Percentiles rank a stretch among this genome's conserved stretches.
Conservation (phyloP, 2,113 vertebrate species). For the Pongo abelii region DNA sequence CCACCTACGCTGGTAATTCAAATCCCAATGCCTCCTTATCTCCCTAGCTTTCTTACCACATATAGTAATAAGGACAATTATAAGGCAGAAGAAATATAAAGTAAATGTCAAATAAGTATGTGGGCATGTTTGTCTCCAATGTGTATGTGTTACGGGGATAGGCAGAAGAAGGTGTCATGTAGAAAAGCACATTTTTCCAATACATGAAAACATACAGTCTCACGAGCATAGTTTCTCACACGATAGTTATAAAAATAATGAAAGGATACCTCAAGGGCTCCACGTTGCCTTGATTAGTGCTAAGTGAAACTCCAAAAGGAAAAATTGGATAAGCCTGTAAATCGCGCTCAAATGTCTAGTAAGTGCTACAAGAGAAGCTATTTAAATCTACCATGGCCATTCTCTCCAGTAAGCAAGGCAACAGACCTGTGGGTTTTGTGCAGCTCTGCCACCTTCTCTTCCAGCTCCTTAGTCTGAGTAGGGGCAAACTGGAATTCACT, state of each 20-base stretch:
- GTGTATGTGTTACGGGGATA: background rate
- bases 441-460: constrained; percentile 96
- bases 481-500: constrained; percentile 93
- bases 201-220: background rate
- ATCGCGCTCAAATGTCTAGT: background rate
- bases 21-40: background rate
- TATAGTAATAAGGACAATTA: background rate
- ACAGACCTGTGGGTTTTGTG: constrained; percentile 95
- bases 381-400: accelerated
- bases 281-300: background rate
- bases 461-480: constrained; percentile 95
- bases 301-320: background rate
- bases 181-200: background rate
- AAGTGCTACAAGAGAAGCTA: background rate
- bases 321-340: background rate
- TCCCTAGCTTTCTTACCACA: constrained; percentile 19
- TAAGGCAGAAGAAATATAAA: background rate
- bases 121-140: background rate
- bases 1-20: background rate
- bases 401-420: background rate
- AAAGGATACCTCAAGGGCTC: background rate
- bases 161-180: background rate
- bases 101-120: background rate
- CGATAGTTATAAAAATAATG: background rate
- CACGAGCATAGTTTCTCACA: background rate